phyloP scores from a whole-genome alignment of 2,797 vertebrate species.

The Malacoraja senta region DNA sequence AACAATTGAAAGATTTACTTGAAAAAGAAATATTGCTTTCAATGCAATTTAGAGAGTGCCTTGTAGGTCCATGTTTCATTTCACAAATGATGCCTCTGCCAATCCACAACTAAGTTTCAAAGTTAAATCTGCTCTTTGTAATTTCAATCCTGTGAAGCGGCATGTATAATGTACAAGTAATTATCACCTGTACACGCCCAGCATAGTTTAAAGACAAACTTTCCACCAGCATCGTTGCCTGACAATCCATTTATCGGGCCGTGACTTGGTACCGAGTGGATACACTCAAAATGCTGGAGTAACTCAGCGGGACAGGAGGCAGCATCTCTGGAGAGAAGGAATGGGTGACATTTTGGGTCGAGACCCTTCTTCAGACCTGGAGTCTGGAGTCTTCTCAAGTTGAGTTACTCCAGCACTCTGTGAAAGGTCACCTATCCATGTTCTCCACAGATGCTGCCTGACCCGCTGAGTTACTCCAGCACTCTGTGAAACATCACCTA shows the following conservation, averaged over 20 bases:
- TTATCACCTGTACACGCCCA: background rate
- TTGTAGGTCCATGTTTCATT: background rate
- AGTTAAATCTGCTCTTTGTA: too few relatives aligned
- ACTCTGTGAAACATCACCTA: too few relatives aligned
- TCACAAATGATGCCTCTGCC: constrained; percentile 6
- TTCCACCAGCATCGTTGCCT: background rate
- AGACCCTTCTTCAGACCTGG: too few relatives aligned
- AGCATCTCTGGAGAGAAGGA: too few relatives aligned
- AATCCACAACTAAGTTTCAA: background rate
- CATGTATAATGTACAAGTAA: background rate
- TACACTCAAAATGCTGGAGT: too few relatives aligned
- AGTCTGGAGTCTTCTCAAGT: too few relatives aligned
- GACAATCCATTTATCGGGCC: background rate
- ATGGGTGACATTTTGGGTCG: too few relatives aligned
- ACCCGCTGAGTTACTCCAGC: too few relatives aligned
- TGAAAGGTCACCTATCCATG: too few relatives aligned
- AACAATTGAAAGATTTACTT: constrained; percentile 32
- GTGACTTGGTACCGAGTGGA: background rate
- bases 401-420: too few relatives aligned
- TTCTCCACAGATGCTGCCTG: too few relatives aligned
- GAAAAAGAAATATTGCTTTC: constrained; percentile 22
- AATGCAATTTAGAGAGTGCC: background rate
- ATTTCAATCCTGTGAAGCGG: background rate
- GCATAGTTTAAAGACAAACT: background rate
- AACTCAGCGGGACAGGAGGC: too few relatives aligned